A percentile compares a stretch with the other conserved stretches of the same genome.
Conservation (phyloP, 2,888 invertebrate species). For the Brenthis ino region DNA sequence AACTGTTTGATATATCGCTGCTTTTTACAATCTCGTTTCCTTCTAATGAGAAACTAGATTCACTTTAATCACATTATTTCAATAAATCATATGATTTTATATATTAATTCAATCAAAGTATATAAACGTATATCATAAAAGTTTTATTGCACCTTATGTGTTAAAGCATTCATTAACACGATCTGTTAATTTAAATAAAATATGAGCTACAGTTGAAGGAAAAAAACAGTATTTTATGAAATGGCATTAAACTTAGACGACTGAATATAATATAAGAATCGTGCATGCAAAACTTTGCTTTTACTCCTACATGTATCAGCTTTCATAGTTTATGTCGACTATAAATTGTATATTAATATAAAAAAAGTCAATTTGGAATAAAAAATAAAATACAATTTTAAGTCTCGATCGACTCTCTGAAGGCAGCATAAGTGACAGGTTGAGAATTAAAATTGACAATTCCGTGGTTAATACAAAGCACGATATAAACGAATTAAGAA, state of each 20-base stretch:
- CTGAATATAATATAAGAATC: slow-evolving; percentile 11
- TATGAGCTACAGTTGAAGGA: slow-evolving; percentile 13
- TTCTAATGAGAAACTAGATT: slow-evolving; percentile 9
- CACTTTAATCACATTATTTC: neutral
- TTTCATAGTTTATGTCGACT: slow-evolving; percentile 19
- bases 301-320: slow-evolving; percentile 20
- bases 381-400: neutral
- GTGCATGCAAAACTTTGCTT: slow-evolving; percentile 19
- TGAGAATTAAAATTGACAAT: slow-evolving; percentile 39
- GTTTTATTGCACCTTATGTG: slow-evolving; percentile 26
- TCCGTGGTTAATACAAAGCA: slow-evolving; percentile 34
- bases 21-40: neutral
- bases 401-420: slow-evolving; percentile 3
- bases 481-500: slow-evolving; percentile 48
- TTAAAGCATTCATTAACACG: slow-evolving; percentile 25
- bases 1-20: slow-evolving; percentile 8
- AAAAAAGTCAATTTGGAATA: slow-evolving; percentile 9
- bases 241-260: slow-evolving; percentile 21
- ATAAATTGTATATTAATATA: slow-evolving; percentile 20
- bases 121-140: slow-evolving; percentile 22
- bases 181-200: slow-evolving; percentile 27
- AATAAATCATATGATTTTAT: slow-evolving; percentile 12
- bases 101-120: slow-evolving; percentile 13
- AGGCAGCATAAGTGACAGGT: slow-evolving; percentile 4
- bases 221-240: slow-evolving; percentile 24